These are phyloP conservation scores for Cirrhinus mrigala DNA, from an alignment of 2,797 vertebrate species.

Conservation along the genomic window DNA sequence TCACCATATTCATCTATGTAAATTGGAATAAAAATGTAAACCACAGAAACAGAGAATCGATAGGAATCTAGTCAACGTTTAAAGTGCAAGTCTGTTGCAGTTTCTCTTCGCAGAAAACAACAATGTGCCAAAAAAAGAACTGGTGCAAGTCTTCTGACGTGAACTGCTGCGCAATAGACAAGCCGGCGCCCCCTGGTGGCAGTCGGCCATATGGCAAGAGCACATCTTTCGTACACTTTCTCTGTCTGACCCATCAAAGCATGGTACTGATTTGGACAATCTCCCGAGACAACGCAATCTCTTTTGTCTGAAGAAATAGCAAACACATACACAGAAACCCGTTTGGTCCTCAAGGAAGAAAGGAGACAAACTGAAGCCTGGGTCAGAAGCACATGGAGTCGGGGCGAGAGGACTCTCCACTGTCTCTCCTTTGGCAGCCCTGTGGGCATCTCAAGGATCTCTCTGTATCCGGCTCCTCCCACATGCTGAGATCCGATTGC, in stretches of 20 bases:
- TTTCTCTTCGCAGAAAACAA: slow-evolving; percentile 76
- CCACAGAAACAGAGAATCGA: slow-evolving; percentile 78
- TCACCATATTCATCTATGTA: slow-evolving; percentile 80
- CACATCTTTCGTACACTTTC: slow-evolving; percentile 58
- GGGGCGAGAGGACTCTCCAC: slow-evolving; percentile 36
- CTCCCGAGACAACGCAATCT: slow-evolving; percentile 49
- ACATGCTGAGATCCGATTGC: slow-evolving; percentile 69
- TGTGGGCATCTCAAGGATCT: slow-evolving; percentile 61
- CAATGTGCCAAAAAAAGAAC: slow-evolving; percentile 67
- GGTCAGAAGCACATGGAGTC: slow-evolving; percentile 48
- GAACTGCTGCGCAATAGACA: slow-evolving; percentile 78
- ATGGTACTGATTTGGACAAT: slow-evolving; percentile 56
- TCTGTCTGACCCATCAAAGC: slow-evolving; percentile 58
- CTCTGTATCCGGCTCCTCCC: slow-evolving; percentile 66
- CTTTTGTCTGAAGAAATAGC: slow-evolving; percentile 56
- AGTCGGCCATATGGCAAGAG: slow-evolving; percentile 61
- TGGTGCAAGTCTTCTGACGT: slow-evolving; percentile 70
- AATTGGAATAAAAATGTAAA: slow-evolving; percentile 84
- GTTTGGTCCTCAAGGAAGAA: slow-evolving; percentile 58
- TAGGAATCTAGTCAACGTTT: slow-evolving; percentile 79
- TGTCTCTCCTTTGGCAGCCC: slow-evolving; percentile 70
- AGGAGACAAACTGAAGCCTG: slow-evolving; percentile 53
- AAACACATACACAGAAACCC: slow-evolving; percentile 58
- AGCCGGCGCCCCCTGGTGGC: slow-evolving; percentile 47
- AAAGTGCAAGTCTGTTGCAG: slow-evolving; percentile 89